Evolutionary conservation across 2,113 vertebrate genomes (phyloP).

Genomic region (Aepyceros melampus): DNA sequence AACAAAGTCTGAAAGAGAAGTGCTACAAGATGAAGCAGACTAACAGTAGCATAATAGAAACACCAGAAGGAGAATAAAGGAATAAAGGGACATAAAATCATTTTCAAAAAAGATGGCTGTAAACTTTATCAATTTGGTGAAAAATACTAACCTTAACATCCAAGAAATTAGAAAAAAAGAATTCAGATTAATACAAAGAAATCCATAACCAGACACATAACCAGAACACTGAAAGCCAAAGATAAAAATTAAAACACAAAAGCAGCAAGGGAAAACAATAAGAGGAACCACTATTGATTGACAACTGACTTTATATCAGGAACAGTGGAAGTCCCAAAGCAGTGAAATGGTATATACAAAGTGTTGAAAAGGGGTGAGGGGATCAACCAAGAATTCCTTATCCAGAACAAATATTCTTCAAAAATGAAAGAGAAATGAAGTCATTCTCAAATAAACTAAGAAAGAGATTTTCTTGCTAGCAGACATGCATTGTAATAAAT

Average conservation of each 20-base stretch:
- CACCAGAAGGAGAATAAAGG: neutral
- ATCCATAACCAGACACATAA: neutral
- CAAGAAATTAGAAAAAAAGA: neutral
- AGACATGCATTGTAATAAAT: neutral
- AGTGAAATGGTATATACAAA: neutral
- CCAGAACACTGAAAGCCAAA: neutral
- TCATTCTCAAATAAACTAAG: neutral
- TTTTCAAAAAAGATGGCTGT: neutral
- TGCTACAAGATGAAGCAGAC: neutral
- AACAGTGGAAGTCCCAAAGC: neutral
- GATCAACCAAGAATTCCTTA: neutral
- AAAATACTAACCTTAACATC: neutral
- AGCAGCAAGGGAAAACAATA: neutral
- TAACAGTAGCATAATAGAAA: neutral
- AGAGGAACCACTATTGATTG: neutral
- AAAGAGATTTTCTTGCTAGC: neutral
- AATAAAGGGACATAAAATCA: neutral
- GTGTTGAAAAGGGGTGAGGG: neutral
- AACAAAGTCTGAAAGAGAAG: neutral
- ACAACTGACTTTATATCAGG: neutral
- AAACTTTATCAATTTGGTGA: neutral
- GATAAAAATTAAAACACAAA: constrained; percentile 7
- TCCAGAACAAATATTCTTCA: neutral
- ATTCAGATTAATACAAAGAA: neutral
- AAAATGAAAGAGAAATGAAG: neutral